Evolutionary conservation across 2,797 vertebrate species (phyloP), one percentile per base, ranked within the genome.

Genomic region (Poeciliopsis gracilis): DNA sequence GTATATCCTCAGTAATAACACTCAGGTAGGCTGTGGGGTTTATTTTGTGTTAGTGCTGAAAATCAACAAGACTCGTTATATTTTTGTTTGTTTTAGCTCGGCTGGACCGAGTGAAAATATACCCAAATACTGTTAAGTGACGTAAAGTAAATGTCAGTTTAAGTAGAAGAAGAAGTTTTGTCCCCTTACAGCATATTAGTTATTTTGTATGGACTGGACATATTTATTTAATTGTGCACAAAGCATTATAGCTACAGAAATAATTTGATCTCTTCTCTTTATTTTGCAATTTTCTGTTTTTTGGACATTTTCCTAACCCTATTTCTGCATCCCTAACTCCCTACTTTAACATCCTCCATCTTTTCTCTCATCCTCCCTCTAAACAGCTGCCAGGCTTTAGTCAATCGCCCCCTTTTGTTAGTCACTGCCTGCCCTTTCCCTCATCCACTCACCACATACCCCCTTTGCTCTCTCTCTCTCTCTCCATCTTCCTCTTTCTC

Each of bases 311-410:
- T 15, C 63, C 73, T 67, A 18, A 33, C 61, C 30, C 61, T 4
- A 0, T 18, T 59, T 82, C 72, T 71, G 83, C 73, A 16, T 73
- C 63, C 46, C 46, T 77, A 63, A 25, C 72, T 45, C 47, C 57
- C 72, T 77, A 28, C 80, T 78, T 63, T 57, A 25, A 63, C 23
- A 6, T 80, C 76, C 38, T 69, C 82, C 49, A 11, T 1, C 1
- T 80, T 79, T 87, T 88, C 46, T 84, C 69, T 84, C 77, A 80
- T 89, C 86, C 88, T 82, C 79, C 87, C 79, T 79, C 85, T n/a
- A 10, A 88, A 63, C 86, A 78, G 79, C 89, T 91, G 85, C 83
- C 89, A 80, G 38, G 80, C 87, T 23, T 75, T 76, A 75, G 79
- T 86, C 88, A 78, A 57, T 90, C 79, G 55, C 88, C 87, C 77